Evolutionary conservation across 2,113 vertebrate species (phyloP), one percentile per base, ranked within the genome.

Genomic region (Sprattus sprattus): DNA sequence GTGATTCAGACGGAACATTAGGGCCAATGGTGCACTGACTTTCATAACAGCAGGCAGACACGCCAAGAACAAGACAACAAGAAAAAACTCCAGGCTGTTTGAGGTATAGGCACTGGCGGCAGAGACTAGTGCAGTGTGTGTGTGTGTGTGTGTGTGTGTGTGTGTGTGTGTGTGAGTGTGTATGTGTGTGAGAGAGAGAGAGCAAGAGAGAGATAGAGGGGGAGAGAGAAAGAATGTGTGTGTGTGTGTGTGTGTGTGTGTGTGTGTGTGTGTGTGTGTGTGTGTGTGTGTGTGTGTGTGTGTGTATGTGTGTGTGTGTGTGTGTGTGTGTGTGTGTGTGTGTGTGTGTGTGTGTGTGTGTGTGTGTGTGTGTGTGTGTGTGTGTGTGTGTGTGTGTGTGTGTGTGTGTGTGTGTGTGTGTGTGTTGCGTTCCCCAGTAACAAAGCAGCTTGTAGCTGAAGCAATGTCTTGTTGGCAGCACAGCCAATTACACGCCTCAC

Each of bases 401-500:
- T 86, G n/a, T 22, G 54, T 22, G 20, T 5, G 54, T 6, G 54
- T 5, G 18, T 60, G 20, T 22, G 6, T 18, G 18, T 18, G 20
- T 60, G 71, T 78, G n/a, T 64, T 84, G 52, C 80, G 47, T 71
- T 90, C 83, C 81, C 45, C 60, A 84, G 47, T 39, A 83, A 86
- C 57, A 84, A 46, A 81, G 84, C 45, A 2, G n/a, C 82, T 86
- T 87, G 85, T 85, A 87, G 86, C 83, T 46, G 81, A 88, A 50
- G 64, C 82, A 81, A 83, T 86, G 84, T 86, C 87, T 80, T 83
- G 83, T 85, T 78, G 52, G 86, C 28, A 1, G 81, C 75, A 85
- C 47, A 87, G 87, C 86, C 90, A 89, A 91, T 90, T 92, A 89
- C 85, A 92, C 54, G 87, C 88, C 88, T 88, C 88, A 87, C 86